Base-by-base conservation (phyloP, 1,140 invertebrate genomes). In the Aphelinus certus region DNA sequence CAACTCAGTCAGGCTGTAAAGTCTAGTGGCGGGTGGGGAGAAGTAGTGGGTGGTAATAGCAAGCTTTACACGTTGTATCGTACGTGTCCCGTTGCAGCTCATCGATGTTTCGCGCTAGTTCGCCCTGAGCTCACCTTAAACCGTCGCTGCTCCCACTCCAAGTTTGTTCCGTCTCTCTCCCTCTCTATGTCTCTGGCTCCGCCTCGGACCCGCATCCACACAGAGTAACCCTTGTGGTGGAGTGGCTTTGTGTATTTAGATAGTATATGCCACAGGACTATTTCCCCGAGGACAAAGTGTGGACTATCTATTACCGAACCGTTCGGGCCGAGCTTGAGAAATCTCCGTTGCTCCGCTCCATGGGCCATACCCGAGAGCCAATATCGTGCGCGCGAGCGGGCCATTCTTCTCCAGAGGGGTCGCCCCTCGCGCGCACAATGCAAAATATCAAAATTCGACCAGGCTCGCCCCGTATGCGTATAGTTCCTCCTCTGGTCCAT, bases 261-360 rank as follows among this genome's bases (percentile, higher is more conserved):
- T 63, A 49, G 69, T 51, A 71, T 56, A 63, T 63, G 69, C 51
- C 61, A 63, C 43, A 26, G 58, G 10, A 42, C 4, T 9, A 48
- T 26, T 70, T n/a, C 10, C 51, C 53, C 7, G 10, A 42, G 53
- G 51, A 6, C 2, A 45, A 42, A 7, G 48, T 5, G 10, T 6
- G 7, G 5, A 42, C 60, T 49, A 71, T 71, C 61, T 56, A 71
- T 71, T 47, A 49, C 43, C 46, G n/a, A 66, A n/a, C 63, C 26
- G 47, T 63, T 62, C 43, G 5, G 10, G 48, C 62, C n/a, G n/a
- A 42, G 47, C 26, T 26, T 26, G 26, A 26, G 26, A 26, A 26
- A 26, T 26, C 26, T 26, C 26, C 26, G 26, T 26, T 26, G 26
- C 26, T 26, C 26, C 26, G 26, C 26, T 26, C 26, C 26, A 26